Conservation (phyloP, 2,113 vertebrate genomes). For the Phylloscopus trochiloides region DNA sequence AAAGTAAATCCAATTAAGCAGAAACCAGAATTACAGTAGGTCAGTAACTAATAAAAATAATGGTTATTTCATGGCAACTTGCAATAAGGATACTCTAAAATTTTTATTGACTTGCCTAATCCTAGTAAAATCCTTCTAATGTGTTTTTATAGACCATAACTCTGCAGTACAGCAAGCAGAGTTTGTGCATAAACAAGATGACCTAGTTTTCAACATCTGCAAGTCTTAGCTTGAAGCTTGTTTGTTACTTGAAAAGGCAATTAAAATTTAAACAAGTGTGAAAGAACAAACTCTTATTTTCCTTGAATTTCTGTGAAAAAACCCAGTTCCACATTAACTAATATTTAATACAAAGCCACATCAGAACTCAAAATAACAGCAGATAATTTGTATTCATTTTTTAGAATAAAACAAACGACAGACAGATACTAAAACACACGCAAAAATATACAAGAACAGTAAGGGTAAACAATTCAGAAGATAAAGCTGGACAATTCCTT, state of each 20-base stretch:
- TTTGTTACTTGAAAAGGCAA: conserved; percentile 69
- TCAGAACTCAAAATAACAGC: conserved; percentile 21
- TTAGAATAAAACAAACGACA: conserved; percentile 18
- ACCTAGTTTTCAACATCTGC: conserved; percentile 70
- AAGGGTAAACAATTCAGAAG: background rate
- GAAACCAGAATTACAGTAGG: background rate
- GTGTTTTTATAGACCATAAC: conserved; percentile 19
- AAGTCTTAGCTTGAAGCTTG: conserved; percentile 66
- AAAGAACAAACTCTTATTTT: conserved; percentile 58
- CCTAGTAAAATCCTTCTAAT: background rate
- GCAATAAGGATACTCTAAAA: background rate
- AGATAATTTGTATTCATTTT: conserved; percentile 29
- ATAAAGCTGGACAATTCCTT: background rate
- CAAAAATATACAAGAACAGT: background rate
- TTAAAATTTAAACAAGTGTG: conserved; percentile 76
- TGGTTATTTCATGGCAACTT: background rate
- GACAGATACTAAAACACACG: background rate
- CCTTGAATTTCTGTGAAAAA: conserved; percentile 21
- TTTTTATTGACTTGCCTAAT: conserved; percentile 14
- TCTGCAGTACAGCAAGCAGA: conserved; percentile 4
- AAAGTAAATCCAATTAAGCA: background rate
- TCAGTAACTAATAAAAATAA: background rate
- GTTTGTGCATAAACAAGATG: conserved; percentile 49
- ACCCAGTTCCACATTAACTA: background rate
- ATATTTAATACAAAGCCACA: conserved; percentile 40